Evolutionary conservation across 2,113 vertebrate species (phyloP).

Genomic region (Crotalus horridus): DNA sequence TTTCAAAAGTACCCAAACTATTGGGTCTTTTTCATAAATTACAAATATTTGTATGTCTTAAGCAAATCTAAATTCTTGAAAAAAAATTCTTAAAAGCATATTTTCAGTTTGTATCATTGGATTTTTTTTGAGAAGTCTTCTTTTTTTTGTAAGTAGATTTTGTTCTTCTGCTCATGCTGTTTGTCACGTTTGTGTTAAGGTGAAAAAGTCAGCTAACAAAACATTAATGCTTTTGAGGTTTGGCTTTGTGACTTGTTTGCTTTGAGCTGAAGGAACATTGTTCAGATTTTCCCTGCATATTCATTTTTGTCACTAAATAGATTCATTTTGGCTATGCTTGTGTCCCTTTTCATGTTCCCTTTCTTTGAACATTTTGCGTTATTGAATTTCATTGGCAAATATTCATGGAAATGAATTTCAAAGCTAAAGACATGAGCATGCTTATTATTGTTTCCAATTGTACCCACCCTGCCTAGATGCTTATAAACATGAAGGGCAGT

Average conservation of each 20-base stretch:
- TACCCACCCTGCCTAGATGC: background rate
- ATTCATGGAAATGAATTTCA: constrained; percentile 38
- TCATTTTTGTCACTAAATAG: constrained; percentile 12
- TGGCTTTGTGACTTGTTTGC: background rate
- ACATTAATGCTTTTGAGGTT: constrained; percentile 20
- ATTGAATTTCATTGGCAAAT: constrained; percentile 29
- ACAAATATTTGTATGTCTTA: background rate
- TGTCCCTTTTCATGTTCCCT: constrained; percentile 20
- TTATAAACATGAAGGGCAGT: constrained; percentile 17
- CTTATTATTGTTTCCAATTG: background rate
- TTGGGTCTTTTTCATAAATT: background rate
- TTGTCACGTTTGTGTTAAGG: background rate
- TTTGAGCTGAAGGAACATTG: constrained; percentile 10
- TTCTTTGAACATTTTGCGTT: constrained; percentile 34
- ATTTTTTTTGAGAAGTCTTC: background rate
- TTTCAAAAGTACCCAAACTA: background rate
- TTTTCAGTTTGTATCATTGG: background rate
- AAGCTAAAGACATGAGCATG: constrained; percentile 7
- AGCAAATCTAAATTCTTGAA: background rate
- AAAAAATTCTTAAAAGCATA: background rate
- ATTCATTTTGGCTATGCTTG: constrained; percentile 24
- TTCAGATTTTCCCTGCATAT: background rate
- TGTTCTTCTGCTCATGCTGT: background rate
- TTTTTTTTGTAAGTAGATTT: background rate
- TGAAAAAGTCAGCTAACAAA: constrained; percentile 25